Evolutionary conservation across 2,888 invertebrate species (phyloP), one percentile per base, ranked within the genome.

Genomic region (Sthenelais limicola): DNA sequence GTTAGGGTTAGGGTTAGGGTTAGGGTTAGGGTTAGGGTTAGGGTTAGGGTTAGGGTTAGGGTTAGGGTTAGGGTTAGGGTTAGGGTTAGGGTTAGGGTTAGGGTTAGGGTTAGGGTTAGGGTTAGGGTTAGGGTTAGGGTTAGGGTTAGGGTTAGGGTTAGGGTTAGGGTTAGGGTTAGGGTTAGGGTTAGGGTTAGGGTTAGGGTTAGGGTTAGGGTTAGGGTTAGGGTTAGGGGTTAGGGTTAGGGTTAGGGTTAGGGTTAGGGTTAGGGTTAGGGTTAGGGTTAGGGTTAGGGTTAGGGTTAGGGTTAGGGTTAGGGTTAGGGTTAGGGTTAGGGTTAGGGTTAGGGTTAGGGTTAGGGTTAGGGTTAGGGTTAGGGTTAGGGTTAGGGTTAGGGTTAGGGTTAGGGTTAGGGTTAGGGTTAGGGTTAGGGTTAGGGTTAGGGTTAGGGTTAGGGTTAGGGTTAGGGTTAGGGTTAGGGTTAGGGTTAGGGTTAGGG

Each of bases 81-180:
- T 43, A 43, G 47, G 47, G 47, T 43, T 43, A 43, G 47, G 47
- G 47, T 43, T 43, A 43, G 47, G 47, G 47, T 43, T 43, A 43
- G 47, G 47, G 47, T 43, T 43, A 43, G 47, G 47, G 47, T 43
- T 43, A 43, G 47, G 47, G 47, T 43, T 43, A 43, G 47, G 47
- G 47, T 43, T 43, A 43, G 47, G 47, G 47, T 43, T 43, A 43
- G 47, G 47, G 47, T 43, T 43, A 43, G 47, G 47, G 47, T 43
- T 43, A 43, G 47, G 47, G 47, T 43, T 43, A 43, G 47, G 47
- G 47, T 43, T 43, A 43, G 47, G 47, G 47, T 43, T 43, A 43
- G 47, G 47, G 47, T 43, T 43, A 43, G 47, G 47, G 47, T 43
- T 43, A 43, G 47, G 47, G 47, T 43, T 43, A 43, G 47, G 47